Base-by-base conservation (phyloP, 2,113 vertebrate species). In the Reinhardtius hippoglossoides region DNA sequence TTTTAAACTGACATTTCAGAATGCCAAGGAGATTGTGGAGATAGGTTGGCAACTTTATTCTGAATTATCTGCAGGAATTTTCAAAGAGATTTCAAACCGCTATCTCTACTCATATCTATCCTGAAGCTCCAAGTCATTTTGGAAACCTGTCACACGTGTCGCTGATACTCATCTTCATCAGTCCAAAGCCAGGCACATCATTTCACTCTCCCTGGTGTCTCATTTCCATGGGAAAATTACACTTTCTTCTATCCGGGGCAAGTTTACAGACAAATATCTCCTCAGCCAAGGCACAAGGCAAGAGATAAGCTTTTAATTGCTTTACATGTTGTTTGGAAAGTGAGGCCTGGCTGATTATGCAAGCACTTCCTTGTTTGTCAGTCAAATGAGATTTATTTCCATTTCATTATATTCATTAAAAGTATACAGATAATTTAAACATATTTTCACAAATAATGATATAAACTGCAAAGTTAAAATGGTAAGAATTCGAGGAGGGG, bases 141-240 rank as follows among this genome's bases (percentile, higher is more conserved):
- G 48, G 52, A 57, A 86, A 46, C 59, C 26, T 16, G 27, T 73
- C 58, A 52, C 37, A 71, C 55, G 31, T 31, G 31, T 31, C 31
- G 9, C 62, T 71, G 80, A 81, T 78, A 63, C 16, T 20, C 46
- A 62, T 80, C 63, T 69, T 69, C 46, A 72, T 78, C 70, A 57
- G 50, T 67, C 24, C 56, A 61, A 65, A 73, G 48, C 56, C 42
- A 26, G 56, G 83, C 54, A 6, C 59, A 59, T 73, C 44, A 64
- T 52, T 77, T 67, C 26, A 3, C 31, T 60, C 58, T 52, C 12
- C 59, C 37, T 37, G 18, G 20, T 67, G 59, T 68, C 52, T 85
- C 55, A 64, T 83, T 81, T 74, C 50, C 15, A 31, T 40, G 63
- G 27, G 46, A 13, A 42, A 42, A 42, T 42, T 12, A 12, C 2